These are phyloP conservation scores for Smutsia temminckii DNA, from an alignment of 2,797 vertebrate species.

Conservation along the genomic window DNA sequence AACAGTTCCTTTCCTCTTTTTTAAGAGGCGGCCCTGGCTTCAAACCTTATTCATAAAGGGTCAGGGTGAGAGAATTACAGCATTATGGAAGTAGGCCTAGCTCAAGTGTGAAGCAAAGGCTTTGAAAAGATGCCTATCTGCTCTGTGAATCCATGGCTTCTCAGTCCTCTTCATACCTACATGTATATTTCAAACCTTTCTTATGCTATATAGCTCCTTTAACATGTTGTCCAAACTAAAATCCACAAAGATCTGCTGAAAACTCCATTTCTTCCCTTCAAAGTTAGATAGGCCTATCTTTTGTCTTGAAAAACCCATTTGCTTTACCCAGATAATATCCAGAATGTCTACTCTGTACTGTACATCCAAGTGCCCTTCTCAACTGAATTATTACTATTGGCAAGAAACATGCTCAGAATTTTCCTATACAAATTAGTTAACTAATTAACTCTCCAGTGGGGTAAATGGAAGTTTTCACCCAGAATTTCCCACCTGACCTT, in stretches of 20 bases:
- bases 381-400: neutral
- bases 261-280: neutral
- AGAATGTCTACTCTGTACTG: neutral
- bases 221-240: neutral
- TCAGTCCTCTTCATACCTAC: neutral
- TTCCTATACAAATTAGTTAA: neutral
- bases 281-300: too few species aligned
- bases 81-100: neutral
- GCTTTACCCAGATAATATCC: neutral
- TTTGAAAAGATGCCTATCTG: neutral
- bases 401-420: neutral
- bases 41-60: neutral
- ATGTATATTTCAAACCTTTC: neutral
- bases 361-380: neutral
- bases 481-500: too few species aligned
- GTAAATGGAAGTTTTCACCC: too few species aligned
- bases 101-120: neutral
- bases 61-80: neutral
- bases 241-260: neutral
- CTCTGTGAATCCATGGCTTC: neutral
- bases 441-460: neutral
- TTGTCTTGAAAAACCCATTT: neutral
- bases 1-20: neutral
- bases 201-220: neutral
- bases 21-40: neutral